phyloP scores from a whole-genome alignment of 2,888 invertebrate species.

The Hermodice carunculata region DNA sequence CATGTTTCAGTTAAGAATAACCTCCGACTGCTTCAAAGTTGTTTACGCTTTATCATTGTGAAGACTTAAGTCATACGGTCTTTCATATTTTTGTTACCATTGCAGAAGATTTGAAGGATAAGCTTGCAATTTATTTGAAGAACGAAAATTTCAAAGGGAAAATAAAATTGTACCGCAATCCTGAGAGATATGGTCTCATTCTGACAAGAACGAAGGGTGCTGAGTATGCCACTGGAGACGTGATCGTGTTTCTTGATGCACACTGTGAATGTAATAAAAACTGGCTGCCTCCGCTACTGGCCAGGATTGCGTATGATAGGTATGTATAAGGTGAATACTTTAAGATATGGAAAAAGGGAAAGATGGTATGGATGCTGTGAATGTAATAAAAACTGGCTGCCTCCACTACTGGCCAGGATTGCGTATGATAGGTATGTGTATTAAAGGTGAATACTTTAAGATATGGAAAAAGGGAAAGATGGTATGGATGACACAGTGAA shows the following conservation, averaged over 20 bases:
- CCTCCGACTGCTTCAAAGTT: too few relatives aligned
- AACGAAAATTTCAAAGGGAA: slow-evolving; percentile 78
- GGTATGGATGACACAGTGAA: slow-evolving; percentile 81
- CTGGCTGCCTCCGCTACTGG: slow-evolving; percentile 95
- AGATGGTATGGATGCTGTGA: slow-evolving; percentile 98
- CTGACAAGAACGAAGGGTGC: slow-evolving; percentile 93
- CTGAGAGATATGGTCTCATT: slow-evolving; percentile 92
- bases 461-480: too few relatives aligned
- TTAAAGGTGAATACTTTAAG: not conserved
- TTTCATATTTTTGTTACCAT: too few relatives aligned
- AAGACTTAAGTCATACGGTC: too few relatives aligned
- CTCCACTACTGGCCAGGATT: slow-evolving; percentile 78
- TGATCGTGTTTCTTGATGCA: slow-evolving; percentile 97
- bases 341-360: too few relatives aligned
- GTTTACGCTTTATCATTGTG: too few relatives aligned
- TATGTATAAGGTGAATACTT: slow-evolving; percentile 35
- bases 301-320: slow-evolving; percentile 90
- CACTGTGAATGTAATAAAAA: slow-evolving; percentile 95
- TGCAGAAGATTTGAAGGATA: slow-evolving; percentile 68
- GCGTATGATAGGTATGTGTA: not conserved
- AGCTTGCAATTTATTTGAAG: slow-evolving; percentile 41
- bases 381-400: slow-evolving; percentile 92
- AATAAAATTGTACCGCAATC: slow-evolving; percentile 90
- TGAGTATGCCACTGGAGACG: slow-evolving; percentile 90
- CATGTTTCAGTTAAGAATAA: too few relatives aligned